Conservation (phyloP, 2,113 vertebrate genomes). For the Athene noctua region DNA sequence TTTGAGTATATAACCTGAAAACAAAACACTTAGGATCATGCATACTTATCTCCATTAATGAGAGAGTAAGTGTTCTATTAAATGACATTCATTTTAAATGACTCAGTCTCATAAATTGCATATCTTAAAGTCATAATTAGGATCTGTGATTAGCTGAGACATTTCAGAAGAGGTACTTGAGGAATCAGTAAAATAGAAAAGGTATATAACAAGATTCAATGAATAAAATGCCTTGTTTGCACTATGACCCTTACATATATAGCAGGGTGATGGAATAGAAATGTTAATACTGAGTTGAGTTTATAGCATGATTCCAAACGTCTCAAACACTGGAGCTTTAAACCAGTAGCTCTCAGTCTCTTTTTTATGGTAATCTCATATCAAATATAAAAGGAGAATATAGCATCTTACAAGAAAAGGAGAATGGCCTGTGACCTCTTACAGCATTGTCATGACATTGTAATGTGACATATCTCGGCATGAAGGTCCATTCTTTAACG, state of each 20-base stretch:
- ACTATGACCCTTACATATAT: neutral
- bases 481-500: neutral
- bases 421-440: neutral
- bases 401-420: neutral
- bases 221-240: neutral
- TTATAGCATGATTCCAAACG: neutral
- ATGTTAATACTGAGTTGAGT: neutral
- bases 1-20: neutral
- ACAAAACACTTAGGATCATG: neutral
- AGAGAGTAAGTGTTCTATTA: slow-evolving; percentile 11
- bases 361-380: neutral
- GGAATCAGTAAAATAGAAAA: slow-evolving; percentile 21
- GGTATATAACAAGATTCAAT: neutral
- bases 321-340: neutral
- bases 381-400: neutral
- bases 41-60: slow-evolving; percentile 30
- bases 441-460: neutral
- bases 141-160: slow-evolving; percentile 27
- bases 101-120: neutral
- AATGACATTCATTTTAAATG: slow-evolving; percentile 26
- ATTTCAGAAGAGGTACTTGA: slow-evolving; percentile 7
- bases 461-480: neutral
- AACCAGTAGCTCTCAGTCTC: neutral
- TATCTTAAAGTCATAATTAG: slow-evolving; percentile 34
- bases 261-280: neutral